A percentile compares a stretch with the other conserved stretches of the same genome.
These are phyloP conservation scores for Siniperca obscura DNA, from an alignment of 2,797 vertebrate species.

Conservation along the genomic window DNA sequence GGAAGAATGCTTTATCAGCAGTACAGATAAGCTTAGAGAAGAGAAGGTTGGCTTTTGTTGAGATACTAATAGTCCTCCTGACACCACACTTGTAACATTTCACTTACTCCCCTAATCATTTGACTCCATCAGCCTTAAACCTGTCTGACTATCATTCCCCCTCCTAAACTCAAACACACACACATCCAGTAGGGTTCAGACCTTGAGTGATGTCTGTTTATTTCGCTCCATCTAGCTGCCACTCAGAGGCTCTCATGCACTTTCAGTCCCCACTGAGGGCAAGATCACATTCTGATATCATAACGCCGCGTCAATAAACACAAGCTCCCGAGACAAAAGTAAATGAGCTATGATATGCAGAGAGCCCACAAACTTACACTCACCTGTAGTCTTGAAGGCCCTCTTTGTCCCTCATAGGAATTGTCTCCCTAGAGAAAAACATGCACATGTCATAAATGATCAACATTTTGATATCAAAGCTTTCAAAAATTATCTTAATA, in stretches of 20 bases:
- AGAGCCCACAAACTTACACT: conserved; percentile 34
- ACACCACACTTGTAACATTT: conserved; percentile 47
- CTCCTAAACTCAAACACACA: conserved; percentile 1
- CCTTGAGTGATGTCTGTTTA: conserved; percentile 32
- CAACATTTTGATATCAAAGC: background rate
- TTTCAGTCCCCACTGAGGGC: background rate
- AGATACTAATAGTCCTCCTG: conserved; percentile 41
- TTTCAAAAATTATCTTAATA: background rate
- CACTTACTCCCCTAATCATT: conserved; percentile 44
- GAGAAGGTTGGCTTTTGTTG: conserved; percentile 37
- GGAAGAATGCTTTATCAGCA: conserved; percentile 46
- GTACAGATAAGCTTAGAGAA: conserved; percentile 34
- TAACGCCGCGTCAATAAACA: conserved; percentile 5
- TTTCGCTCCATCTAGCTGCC: conserved; percentile 33
- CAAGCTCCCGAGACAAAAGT: background rate
- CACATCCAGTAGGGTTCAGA: background rate
- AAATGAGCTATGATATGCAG: background rate
- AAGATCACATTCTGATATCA: conserved; percentile 1
- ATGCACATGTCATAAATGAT: conserved; percentile 8
- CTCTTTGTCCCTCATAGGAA: conserved; percentile 98
- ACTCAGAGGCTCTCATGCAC: conserved; percentile 28
- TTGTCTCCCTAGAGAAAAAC: conserved; percentile 84
- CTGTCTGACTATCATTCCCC: conserved; percentile 27
- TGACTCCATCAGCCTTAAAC: conserved; percentile 48
- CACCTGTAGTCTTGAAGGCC: conserved; percentile 98